A percentile compares a stretch with the other conserved stretches of the same genome.
Conservation (phyloP, 2,113 vertebrate species). For the western clawed frog (Xenopus tropicalis) region DNA sequence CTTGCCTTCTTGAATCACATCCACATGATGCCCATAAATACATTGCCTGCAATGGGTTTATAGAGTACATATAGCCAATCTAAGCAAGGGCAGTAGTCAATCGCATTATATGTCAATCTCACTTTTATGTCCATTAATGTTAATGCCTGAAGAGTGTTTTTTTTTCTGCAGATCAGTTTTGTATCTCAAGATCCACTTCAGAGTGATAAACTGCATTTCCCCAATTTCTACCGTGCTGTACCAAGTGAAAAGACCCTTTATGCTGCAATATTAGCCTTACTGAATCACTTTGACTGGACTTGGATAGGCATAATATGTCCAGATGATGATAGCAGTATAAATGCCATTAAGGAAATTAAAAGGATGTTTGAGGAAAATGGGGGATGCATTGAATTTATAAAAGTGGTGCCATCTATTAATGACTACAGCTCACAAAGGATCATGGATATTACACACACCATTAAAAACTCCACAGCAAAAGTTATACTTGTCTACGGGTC, state of each 20-base stretch:
- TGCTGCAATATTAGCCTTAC: slow-evolving; percentile 13
- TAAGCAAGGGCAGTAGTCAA: too few relatives aligned
- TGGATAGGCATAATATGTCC: slow-evolving; percentile 30
- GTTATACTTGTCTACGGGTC: slow-evolving; percentile 32
- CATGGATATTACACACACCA: slow-evolving; percentile 17
- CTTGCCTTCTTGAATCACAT: too few relatives aligned
- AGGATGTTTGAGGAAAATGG: slow-evolving; percentile 26
- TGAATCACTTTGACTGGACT: slow-evolving; percentile 30
- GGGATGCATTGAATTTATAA: slow-evolving; percentile 29
- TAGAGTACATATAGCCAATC: too few relatives aligned
- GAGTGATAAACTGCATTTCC: slow-evolving; percentile 22
- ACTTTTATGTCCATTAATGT: neutral
- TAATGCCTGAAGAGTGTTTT: neutral
- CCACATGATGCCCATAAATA: too few relatives aligned
- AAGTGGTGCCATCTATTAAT: slow-evolving; percentile 28
- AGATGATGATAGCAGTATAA: slow-evolving; percentile 31
- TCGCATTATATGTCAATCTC: neutral
- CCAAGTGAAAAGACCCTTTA: slow-evolving; percentile 29
- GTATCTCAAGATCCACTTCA: slow-evolving; percentile 33
- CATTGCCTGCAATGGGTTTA: too few relatives aligned
- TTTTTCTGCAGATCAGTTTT: slow-evolving; percentile 19
- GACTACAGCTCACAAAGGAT: slow-evolving; percentile 11
- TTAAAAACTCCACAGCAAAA: slow-evolving; percentile 10
- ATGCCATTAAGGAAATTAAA: slow-evolving; percentile 20
- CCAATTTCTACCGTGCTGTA: slow-evolving; percentile 27